Conservation (phyloP, 2,113 vertebrate genomes). For the Prolemur simus region DNA sequence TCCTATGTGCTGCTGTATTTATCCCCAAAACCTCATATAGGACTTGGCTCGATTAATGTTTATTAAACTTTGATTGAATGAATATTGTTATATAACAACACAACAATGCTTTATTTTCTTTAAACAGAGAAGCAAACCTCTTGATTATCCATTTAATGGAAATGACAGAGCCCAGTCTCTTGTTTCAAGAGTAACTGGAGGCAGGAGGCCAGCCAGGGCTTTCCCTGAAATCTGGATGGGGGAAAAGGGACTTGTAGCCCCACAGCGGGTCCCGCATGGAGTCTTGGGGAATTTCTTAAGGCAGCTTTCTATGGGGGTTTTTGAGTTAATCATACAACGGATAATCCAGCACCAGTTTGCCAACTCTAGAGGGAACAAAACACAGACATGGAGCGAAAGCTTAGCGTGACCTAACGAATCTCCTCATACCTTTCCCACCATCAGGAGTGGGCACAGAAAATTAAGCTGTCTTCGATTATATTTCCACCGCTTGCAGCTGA, state of each 20-base stretch:
- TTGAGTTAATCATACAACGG: background rate
- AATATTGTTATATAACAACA: background rate
- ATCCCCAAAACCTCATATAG: background rate
- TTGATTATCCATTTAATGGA: background rate
- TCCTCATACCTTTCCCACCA: background rate
- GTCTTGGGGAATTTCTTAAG: background rate
- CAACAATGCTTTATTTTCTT: background rate
- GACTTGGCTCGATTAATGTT: background rate
- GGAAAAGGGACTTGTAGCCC: too few relatives aligned
- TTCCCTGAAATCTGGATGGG: background rate
- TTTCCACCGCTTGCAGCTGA: background rate
- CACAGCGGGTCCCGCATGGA: background rate
- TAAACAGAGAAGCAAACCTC: background rate
- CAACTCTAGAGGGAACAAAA: background rate
- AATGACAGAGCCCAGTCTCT: background rate
- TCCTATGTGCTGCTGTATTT: background rate
- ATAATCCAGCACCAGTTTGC: background rate
- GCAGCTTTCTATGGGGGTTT: background rate
- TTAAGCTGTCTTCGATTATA: background rate
- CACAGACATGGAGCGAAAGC: background rate
- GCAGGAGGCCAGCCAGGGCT: background rate
- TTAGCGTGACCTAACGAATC: background rate
- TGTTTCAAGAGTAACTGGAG: background rate
- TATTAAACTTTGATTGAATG: background rate
- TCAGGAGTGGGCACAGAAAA: background rate